Percentiles rank a stretch among this genome's conserved stretches.
phyloP scores from a whole-genome alignment of 2,888 invertebrate genomes.

The Drosophila pegasa region DNA sequence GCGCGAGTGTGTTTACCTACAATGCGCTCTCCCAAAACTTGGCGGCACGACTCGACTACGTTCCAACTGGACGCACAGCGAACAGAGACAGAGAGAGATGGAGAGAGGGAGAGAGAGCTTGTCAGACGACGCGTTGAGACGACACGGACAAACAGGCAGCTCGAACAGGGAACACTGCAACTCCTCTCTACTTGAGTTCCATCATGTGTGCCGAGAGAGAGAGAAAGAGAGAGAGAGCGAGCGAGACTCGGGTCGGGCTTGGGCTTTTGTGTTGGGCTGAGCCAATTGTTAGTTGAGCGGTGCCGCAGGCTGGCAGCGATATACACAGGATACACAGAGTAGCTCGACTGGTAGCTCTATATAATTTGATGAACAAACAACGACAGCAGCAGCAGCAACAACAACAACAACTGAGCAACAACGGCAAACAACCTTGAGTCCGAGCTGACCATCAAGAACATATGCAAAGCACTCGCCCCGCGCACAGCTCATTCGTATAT shows the following conservation, averaged over 20 bases:
- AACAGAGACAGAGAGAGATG: slow-evolving; percentile 12
- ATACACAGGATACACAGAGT: slow-evolving; percentile 52
- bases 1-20: slow-evolving; percentile 80
- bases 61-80: slow-evolving; percentile 75
- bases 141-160: slow-evolving; percentile 74
- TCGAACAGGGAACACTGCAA: slow-evolving; percentile 35
- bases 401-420: slow-evolving; percentile 29
- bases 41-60: slow-evolving; percentile 62
- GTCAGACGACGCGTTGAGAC: slow-evolving; percentile 70
- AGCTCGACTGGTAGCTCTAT: slow-evolving; percentile 70
- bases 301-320: slow-evolving; percentile 32
- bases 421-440: slow-evolving; percentile 52
- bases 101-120: slow-evolving; percentile 30
- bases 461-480: slow-evolving; percentile 55
- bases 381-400: slow-evolving; percentile 49
- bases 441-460: slow-evolving; percentile 45
- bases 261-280: slow-evolving; percentile 31
- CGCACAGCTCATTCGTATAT: slow-evolving; percentile 25
- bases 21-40: slow-evolving; percentile 67
- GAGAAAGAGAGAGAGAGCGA: background rate
- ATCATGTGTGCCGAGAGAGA: slow-evolving; percentile 10
- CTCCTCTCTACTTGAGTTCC: slow-evolving; percentile 29
- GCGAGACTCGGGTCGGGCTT: background rate
- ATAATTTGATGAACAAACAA: slow-evolving; percentile 79
- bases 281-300: slow-evolving; percentile 55